These are phyloP conservation scores for Thyatira batis DNA, from an alignment of 2,888 invertebrate genomes.

Conservation along the genomic window DNA sequence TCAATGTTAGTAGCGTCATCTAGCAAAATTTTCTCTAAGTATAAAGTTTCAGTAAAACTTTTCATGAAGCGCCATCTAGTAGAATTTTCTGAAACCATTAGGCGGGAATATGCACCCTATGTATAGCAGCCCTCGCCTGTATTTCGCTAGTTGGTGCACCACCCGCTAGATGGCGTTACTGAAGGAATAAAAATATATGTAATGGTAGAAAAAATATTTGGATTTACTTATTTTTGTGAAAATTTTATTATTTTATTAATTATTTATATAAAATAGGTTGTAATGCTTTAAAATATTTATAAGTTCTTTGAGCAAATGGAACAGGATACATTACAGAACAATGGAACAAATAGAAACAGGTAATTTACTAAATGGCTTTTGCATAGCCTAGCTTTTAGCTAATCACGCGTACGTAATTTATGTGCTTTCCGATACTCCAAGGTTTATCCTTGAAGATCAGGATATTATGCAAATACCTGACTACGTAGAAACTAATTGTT, in stretches of 20 bases:
- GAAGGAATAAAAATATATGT: not conserved
- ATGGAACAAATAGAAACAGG: too few species aligned
- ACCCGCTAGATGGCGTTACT: conserved; percentile 42
- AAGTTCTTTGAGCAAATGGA: too few species aligned
- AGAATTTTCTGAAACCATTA: not conserved
- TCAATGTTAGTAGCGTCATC: not conserved
- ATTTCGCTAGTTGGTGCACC: conserved; percentile 19
- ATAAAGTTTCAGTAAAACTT: not conserved
- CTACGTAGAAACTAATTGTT: too few species aligned
- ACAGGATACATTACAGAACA: too few species aligned
- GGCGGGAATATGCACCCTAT: not conserved
- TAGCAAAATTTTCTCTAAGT: not conserved
- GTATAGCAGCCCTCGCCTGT: not conserved
- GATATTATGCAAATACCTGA: too few species aligned
- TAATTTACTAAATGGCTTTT: not conserved
- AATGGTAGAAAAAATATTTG: not conserved
- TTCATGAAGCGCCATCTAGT: not conserved
- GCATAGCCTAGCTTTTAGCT: not conserved
- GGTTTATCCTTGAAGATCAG: not conserved
- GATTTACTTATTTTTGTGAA: too few species aligned
- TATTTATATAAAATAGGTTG: too few species aligned
- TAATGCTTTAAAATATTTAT: too few species aligned
- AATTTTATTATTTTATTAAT: too few species aligned
- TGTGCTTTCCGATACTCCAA: not conserved
- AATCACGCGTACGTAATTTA: not conserved